Percentiles rank a stretch among this genome's conserved stretches.
Conservation (phyloP, 2,113 vertebrate genomes). For the Leptocoma aspasia region DNA sequence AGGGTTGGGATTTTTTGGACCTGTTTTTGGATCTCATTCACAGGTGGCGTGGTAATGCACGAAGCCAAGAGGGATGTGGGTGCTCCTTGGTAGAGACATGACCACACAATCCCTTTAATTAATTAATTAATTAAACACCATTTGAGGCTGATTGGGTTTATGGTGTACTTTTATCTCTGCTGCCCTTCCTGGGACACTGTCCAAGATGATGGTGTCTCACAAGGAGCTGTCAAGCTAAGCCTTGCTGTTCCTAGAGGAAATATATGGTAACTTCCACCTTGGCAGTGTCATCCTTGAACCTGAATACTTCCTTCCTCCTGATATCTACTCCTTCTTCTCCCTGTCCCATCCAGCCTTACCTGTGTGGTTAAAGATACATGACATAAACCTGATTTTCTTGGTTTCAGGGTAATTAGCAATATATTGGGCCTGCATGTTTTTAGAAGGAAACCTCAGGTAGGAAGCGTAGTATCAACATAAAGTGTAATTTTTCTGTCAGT, state of each 20-base stretch:
- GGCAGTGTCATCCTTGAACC: background rate
- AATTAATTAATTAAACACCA: background rate
- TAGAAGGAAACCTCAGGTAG: background rate
- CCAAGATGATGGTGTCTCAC: background rate
- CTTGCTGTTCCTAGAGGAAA: background rate
- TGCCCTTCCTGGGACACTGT: background rate
- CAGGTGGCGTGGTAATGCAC: rapidly evolving
- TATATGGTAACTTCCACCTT: background rate
- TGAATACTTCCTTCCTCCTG: background rate
- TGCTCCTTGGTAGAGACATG: background rate
- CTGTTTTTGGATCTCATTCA: background rate
- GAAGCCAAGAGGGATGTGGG: background rate
- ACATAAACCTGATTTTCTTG: background rate
- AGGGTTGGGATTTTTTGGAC: background rate
- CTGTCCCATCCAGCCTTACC: background rate
- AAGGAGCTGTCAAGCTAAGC: background rate
- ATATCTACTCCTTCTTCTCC: background rate
- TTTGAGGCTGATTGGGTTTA: background rate
- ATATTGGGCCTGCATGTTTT: background rate
- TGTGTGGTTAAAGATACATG: rapidly evolving
- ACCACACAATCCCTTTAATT: background rate
- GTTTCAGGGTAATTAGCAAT: background rate
- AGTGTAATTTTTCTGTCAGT: background rate
- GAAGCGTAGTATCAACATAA: background rate
- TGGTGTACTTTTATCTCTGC: background rate